Conservation (phyloP, 2,888 invertebrate genomes). For the Rhagium mordax region DNA sequence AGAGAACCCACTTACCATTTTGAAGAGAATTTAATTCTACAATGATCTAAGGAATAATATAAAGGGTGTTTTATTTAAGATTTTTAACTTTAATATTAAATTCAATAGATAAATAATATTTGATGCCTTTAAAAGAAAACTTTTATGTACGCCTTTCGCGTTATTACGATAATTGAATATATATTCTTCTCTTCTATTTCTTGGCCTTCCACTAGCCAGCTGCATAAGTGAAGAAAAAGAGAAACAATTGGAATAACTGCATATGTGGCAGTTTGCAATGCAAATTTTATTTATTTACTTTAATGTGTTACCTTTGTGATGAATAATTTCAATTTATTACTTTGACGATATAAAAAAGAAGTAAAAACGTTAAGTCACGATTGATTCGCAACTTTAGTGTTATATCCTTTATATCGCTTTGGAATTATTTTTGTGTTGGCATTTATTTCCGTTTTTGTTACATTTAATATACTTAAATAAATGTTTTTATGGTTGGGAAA, state of each 20-base stretch:
- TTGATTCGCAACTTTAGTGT: slow-evolving; percentile 2
- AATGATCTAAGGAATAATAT: too few relatives aligned
- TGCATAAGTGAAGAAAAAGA: too few relatives aligned
- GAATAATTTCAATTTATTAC: not conserved
- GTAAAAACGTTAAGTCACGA: slow-evolving; percentile 8
- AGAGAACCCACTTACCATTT: too few relatives aligned
- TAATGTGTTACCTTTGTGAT: not conserved
- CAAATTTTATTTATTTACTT: not conserved
- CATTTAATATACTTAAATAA: slow-evolving; percentile 17
- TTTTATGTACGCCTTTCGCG: too few relatives aligned
- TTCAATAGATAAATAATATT: too few relatives aligned
- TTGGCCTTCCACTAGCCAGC: not conserved
- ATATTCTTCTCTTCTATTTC: not conserved
- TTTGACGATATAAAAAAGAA: not conserved
- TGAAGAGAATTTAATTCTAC: too few relatives aligned
- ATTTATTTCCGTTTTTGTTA: slow-evolving; percentile 2
- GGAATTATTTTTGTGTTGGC: not conserved
- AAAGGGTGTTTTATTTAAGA: too few relatives aligned
- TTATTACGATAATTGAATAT: not conserved
- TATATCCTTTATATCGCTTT: slow-evolving; percentile 3
- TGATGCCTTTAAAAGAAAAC: not conserved
- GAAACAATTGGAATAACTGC: too few relatives aligned
- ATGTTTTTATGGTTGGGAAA: slow-evolving; percentile 11
- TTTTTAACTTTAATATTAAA: too few relatives aligned
- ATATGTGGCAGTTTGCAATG: too few relatives aligned